Evolutionary conservation across 2,797 vertebrate species (phyloP).

Genomic region (Coregonus sp.): DNA sequence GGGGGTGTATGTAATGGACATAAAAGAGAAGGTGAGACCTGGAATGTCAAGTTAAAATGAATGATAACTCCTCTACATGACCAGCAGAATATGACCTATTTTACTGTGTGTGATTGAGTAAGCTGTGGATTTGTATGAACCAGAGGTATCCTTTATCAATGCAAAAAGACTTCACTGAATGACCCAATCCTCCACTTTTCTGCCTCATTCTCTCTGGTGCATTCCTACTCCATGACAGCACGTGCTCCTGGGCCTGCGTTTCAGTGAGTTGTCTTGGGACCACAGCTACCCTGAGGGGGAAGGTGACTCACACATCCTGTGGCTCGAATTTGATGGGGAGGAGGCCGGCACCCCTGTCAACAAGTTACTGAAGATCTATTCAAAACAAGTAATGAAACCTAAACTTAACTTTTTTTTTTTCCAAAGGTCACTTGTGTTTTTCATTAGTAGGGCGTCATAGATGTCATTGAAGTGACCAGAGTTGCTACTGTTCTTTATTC

Average conservation of each 20-base stretch:
- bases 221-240: conserved; percentile 69
- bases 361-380: conserved; percentile 91
- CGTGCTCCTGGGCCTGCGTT: conserved; percentile 85
- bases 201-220: neutral
- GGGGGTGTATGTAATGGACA: conserved; percentile 89
- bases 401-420: neutral
- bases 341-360: conserved; percentile 86
- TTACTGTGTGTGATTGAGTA: neutral
- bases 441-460: neutral
- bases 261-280: conserved; percentile 92
- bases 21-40: conserved; percentile 84
- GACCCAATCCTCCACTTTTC: neutral
- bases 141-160: neutral
- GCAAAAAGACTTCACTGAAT: neutral
- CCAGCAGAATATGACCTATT: neutral
- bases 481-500: conserved; percentile 5
- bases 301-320: conserved; percentile 83
- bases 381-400: conserved; percentile 82
- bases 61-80: neutral
- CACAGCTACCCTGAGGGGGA: conserved; percentile 87
- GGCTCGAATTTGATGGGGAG: conserved; percentile 94
- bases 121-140: neutral
- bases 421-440: too few relatives aligned
- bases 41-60: neutral
- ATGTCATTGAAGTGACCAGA: neutral